Conservation (phyloP, 1,140 invertebrate genomes). For the Armadillidium nasatum region DNA sequence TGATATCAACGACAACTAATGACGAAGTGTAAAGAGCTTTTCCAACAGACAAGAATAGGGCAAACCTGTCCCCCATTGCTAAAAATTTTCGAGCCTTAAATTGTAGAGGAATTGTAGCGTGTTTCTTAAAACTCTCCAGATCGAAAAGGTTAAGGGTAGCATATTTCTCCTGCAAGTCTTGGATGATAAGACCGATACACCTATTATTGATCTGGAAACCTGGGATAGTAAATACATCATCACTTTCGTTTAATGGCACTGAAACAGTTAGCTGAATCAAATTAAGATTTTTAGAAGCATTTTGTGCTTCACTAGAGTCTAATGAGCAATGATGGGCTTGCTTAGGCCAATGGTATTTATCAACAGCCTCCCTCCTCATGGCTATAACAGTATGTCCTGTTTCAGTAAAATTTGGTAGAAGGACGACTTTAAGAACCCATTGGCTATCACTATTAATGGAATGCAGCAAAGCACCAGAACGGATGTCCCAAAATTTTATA, state of each 20-base stretch:
- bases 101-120: conserved; percentile 33
- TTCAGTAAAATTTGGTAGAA: conserved; percentile 25
- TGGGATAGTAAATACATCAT: conserved; percentile 41
- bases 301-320: conserved; percentile 1
- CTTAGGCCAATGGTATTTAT: conserved; percentile 38
- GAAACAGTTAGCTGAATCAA: conserved; percentile 30
- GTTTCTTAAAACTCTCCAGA: conserved; percentile 32
- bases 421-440: conserved; percentile 45
- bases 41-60: conserved; percentile 42
- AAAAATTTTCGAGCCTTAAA: conserved; percentile 46
- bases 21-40: conserved; percentile 40
- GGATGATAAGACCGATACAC: conserved; percentile 43
- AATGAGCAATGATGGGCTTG: neutral
- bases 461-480: conserved; percentile 49
- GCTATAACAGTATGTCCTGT: conserved; percentile 27
- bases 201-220: conserved; percentile 44
- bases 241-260: conserved; percentile 33
- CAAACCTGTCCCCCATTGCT: conserved; percentile 45
- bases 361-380: conserved; percentile 44
- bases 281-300: conserved; percentile 39
- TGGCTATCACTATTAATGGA: conserved; percentile 49
- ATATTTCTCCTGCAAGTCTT: conserved; percentile 40
- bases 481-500: conserved; percentile 52
- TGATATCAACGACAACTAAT: conserved; percentile 44
- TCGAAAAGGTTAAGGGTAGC: conserved; percentile 44